Conservation (phyloP, 1,140 invertebrate species). For the Drosophila triauraria region DNA sequence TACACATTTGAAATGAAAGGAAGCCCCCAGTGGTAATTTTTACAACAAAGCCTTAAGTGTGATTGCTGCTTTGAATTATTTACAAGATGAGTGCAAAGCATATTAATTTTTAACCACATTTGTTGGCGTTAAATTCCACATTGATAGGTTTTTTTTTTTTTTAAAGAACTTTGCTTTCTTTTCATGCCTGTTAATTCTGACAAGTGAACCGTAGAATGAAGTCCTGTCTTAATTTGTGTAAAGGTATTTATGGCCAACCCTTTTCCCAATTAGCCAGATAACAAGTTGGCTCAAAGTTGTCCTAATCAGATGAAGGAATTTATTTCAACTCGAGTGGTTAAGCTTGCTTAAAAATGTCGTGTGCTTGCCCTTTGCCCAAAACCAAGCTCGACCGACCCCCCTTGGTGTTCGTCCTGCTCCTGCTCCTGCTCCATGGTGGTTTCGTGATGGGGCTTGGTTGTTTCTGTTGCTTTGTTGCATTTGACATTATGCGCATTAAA, state of each 20-base stretch:
- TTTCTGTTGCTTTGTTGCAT: constrained; percentile 52
- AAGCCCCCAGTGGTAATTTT: background rate
- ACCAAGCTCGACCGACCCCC: background rate
- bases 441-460: constrained; percentile 25
- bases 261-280: constrained; percentile 23
- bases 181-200: background rate
- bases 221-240: background rate
- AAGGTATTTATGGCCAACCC: background rate
- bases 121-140: background rate
- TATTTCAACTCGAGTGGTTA: constrained; percentile 21
- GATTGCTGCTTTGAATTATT: background rate
- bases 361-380: constrained; percentile 21
- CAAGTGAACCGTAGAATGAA: too few relatives aligned
- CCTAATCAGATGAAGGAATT: constrained; percentile 27
- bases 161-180: background rate
- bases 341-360: constrained; percentile 32
- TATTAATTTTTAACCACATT: too few relatives aligned
- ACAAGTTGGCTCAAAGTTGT: background rate
- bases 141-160: too few relatives aligned
- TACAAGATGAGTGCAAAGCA: background rate
- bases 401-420: background rate
- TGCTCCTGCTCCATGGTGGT: constrained; percentile 14
- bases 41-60: background rate
- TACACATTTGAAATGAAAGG: background rate
- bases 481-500: constrained; percentile 75